Percentiles rank a stretch among this genome's conserved stretches.
These are phyloP conservation scores for Noctua comes DNA, from an alignment of 2,888 invertebrate genomes.

Conservation along the genomic window DNA sequence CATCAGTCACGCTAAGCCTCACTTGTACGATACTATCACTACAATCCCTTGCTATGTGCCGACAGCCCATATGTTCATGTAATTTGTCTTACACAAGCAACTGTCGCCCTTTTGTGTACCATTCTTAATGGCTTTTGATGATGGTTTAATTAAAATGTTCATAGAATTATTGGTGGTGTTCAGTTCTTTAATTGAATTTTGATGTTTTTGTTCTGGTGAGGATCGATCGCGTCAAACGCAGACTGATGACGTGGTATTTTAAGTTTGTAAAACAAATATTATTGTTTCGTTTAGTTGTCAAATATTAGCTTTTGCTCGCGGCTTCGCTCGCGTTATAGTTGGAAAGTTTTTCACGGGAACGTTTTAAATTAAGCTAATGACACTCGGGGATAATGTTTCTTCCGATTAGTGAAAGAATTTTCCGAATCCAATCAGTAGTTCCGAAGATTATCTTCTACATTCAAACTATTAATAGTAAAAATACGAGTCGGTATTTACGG, in stretches of 20 bases:
- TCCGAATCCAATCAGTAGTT: neutral
- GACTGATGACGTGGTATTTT: neutral
- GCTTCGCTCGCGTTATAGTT: neutral
- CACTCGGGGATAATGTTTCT: neutral
- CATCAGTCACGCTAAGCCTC: conserved; percentile 73
- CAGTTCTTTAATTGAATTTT: conserved; percentile 35
- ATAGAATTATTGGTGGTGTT: conserved; percentile 16
- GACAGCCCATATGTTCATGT: conserved; percentile 69
- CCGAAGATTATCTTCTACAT: neutral
- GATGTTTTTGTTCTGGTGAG: conserved; percentile 17
- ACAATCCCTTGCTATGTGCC: conserved; percentile 66
- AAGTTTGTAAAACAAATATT: neutral
- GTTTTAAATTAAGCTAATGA: neutral
- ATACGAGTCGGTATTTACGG: neutral
- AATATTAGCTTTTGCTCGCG: no score
- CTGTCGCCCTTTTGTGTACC: conserved; percentile 53
- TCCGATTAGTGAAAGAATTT: neutral
- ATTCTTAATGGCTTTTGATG: conserved; percentile 44
- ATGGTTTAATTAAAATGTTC: conserved; percentile 50
- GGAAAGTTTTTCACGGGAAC: neutral
- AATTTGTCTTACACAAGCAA: conserved; percentile 68
- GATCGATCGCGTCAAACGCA: conserved; percentile 10
- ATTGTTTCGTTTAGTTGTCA: neutral
- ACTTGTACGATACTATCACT: conserved; percentile 68
- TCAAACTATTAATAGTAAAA: neutral